Percentiles rank a stretch among this genome's conserved stretches.
These are phyloP conservation scores for Herminia tarsipennalis DNA, from an alignment of 2,888 invertebrate genomes.

Conservation along the genomic window DNA sequence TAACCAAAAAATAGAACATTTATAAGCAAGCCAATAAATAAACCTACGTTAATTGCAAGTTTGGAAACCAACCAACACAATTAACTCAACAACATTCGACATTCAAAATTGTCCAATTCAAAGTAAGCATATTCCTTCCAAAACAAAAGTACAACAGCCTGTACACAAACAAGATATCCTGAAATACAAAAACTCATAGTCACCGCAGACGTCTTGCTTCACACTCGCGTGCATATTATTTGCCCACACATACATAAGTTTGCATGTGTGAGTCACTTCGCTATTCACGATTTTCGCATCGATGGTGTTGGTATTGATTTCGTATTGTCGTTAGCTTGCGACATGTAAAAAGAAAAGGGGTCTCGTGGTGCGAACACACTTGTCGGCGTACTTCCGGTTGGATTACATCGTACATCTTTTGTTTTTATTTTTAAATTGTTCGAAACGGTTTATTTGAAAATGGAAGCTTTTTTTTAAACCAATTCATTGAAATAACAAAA, in stretches of 20 bases:
- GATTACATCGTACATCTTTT: constrained; percentile 13
- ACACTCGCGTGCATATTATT: constrained; percentile 82
- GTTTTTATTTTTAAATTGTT: not conserved
- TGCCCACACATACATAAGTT: constrained; percentile 60
- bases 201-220: constrained; percentile 73
- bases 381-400: constrained; percentile 16
- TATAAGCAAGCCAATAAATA: too few species aligned
- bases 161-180: constrained; percentile 1
- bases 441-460: not conserved
- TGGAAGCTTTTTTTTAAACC: not conserved
- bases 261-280: constrained; percentile 65
- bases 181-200: constrained; percentile 44
- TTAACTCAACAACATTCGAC: too few species aligned
- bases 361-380: constrained; percentile 67
- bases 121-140: too few species aligned
- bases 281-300: constrained; percentile 84
- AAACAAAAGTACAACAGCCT: not conserved
- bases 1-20: too few species aligned
- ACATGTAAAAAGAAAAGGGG: constrained; percentile 84
- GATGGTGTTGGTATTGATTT: constrained; percentile 85
- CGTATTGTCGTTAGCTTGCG: constrained; percentile 84
- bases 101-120: too few species aligned
- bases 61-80: too few species aligned
- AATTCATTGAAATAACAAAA: too few species aligned
- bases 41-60: too few species aligned